Evolutionary conservation across 2,113 vertebrate genomes (phyloP), one percentile per base, ranked within the genome.

Genomic region (Anoura caudifer): DNA sequence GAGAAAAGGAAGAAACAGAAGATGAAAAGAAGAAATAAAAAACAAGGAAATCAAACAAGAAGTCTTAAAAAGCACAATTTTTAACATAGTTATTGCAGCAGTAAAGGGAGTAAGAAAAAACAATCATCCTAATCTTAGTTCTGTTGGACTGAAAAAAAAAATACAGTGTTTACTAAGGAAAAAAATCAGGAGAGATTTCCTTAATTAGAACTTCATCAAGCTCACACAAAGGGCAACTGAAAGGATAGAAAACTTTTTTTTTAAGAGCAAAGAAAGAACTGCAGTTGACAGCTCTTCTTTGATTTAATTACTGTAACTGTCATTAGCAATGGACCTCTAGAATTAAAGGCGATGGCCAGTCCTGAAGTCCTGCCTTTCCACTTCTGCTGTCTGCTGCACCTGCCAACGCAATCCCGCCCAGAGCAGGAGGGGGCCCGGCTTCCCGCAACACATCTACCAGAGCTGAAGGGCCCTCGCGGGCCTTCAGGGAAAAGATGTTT

Each of bases 201-300:
- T 96, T 98, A 98, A 98, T 98, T 98, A 98, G 96, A 97, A 98
- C 97, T 97, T 98, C 77, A 97, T 96, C 96, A 59, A 97, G 97
- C 96, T 97, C 63, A 16, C 41, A 76, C 56, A 83, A 82, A 81
- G 22, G 47, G 65, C 97, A 97, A 80, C 97, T 87, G 87, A 95
- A 97, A 94, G 0, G 3, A 97, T 69, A 97, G 76, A 97, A 97
- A 97, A 93, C 85, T 96, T 95, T 85, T 97, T 96, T 95, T 97
- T 96, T 97, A 98, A 97, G 89, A 98, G 89, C 79, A 89, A 67
- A 87, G 73, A 84, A 73, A 93, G 69, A 87, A 63, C 17, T 13
- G 22, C 36, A 87, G 95, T 97, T 97, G 97, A 97, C 97, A 97
- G 97, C 85, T 95, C 82, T 97, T 97, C 98, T 97, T 97, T 98